Base-by-base conservation (phyloP, 2,797 vertebrate species). In the Lophotriccus pileatus region DNA sequence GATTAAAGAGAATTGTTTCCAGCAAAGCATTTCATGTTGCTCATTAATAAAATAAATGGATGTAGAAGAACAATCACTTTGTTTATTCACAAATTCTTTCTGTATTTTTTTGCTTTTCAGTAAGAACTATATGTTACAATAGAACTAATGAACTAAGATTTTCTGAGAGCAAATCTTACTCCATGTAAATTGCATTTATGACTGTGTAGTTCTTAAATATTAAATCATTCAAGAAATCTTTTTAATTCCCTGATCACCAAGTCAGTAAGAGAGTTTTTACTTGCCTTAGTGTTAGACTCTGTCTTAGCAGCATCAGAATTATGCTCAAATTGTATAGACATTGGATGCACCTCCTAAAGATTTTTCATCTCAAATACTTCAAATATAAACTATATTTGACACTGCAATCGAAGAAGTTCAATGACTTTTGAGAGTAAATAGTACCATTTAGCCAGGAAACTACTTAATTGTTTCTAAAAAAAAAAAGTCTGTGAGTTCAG, bases 121-220 rank as follows among this genome's bases (percentile, higher is more conserved):
- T 77, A 84, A 86, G 78, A 94, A 44, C 66, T 88, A 58, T 86
- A 78, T 22, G 21, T 92, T 91, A 89, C 84, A 93, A 90, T 86
- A 92, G 94, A 95, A 89, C 5, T 69, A 94, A 70, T 53, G 50
- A 96, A 86, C 49, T 24, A 92, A 87, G 66, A 86, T 85, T 87
- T 94, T 93, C 10, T 27, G 8, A 60, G 21, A 46, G 56, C 43
- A 96, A 82, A 93, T 82, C 22, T 93, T 62, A 82, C 37, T 25
- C 53, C 2, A 23, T 52, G 39, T 90, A 64, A 76, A 47, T 47
- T 84, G 25, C 55, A 87, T 89, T 96, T 95, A 84, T 86, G 62
- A 88, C 63, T 94, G 56, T 37, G 24, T 72, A 91, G 70, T 66
- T 91, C 67, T 93, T 91, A 84, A 96, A 96, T 4, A 62, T 72